phyloP scores from a whole-genome alignment of 2,797 vertebrate genomes.

The Bothrops alternatus region DNA sequence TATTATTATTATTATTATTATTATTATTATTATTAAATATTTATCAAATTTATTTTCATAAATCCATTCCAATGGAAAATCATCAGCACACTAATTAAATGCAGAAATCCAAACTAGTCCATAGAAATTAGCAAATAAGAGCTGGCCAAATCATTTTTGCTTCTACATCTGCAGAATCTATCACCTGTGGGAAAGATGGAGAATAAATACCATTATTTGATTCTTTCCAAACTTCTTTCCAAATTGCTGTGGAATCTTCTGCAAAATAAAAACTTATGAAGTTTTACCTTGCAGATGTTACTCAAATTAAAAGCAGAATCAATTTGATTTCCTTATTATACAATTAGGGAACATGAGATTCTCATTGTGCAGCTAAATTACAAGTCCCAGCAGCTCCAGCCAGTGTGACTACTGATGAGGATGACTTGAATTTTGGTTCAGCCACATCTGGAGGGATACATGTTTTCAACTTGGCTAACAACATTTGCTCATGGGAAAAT shows the following conservation, averaged over 20 bases:
- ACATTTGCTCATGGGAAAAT: not conserved
- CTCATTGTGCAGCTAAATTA: not conserved
- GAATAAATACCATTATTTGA: not conserved
- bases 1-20: too few species aligned
- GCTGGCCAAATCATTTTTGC: not conserved
- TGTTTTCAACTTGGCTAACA: not conserved
- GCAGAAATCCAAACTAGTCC: not conserved
- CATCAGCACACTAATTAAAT: not conserved
- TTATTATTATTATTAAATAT: not conserved
- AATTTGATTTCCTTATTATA: not conserved
- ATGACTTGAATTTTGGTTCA: not conserved
- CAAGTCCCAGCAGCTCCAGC: not conserved
- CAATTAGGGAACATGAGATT: not conserved
- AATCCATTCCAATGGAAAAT: not conserved
- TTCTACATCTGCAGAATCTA: not conserved
- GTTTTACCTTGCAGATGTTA: not conserved
- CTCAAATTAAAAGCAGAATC: not conserved
- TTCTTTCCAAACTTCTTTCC: not conserved
- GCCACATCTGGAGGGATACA: not conserved
- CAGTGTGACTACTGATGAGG: not conserved
- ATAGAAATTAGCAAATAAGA: not conserved
- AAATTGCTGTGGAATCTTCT: not conserved
- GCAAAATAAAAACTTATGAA: not conserved
- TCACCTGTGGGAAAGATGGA: not conserved
- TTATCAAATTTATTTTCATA: not conserved